phyloP scores from a whole-genome alignment of 2,797 vertebrate species.

The Phataginus tricuspis region DNA sequence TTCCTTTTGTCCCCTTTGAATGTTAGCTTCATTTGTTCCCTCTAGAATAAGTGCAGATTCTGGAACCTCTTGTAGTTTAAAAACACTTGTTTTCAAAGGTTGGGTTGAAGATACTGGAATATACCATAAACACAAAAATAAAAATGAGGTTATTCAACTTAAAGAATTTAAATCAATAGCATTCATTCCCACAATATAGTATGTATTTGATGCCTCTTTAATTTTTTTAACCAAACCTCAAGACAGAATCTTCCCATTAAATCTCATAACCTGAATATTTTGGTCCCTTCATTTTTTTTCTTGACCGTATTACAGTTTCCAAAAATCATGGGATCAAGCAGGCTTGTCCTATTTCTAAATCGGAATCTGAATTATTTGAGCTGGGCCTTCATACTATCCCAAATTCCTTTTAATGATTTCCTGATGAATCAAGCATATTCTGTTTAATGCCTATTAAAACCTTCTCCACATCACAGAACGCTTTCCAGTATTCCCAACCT shows the following conservation, averaged over 20 bases:
- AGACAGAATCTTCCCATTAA: neutral
- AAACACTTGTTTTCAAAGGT: constrained; percentile 29
- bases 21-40: constrained; percentile 17
- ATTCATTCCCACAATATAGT: neutral
- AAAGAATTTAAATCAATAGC: neutral
- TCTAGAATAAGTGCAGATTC: neutral
- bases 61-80: constrained; percentile 30
- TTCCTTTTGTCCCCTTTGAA: neutral
- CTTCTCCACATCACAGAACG: neutral
- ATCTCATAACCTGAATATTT: neutral
- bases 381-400: neutral
- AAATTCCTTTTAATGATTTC: neutral
- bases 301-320: neutral
- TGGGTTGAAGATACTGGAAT: constrained; percentile 64
- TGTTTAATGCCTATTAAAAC: neutral
- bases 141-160: constrained; percentile 21
- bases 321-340: neutral
- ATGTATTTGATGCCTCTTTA: neutral
- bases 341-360: neutral
- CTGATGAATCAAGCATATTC: neutral
- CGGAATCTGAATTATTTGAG: neutral
- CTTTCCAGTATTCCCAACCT: neutral
- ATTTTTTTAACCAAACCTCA: neutral
- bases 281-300: neutral
- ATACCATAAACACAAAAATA: constrained; percentile 8